These are phyloP conservation scores for Macrostomum lignano DNA, from an alignment of 1,140 invertebrate genomes.

Conservation along the genomic window DNA sequence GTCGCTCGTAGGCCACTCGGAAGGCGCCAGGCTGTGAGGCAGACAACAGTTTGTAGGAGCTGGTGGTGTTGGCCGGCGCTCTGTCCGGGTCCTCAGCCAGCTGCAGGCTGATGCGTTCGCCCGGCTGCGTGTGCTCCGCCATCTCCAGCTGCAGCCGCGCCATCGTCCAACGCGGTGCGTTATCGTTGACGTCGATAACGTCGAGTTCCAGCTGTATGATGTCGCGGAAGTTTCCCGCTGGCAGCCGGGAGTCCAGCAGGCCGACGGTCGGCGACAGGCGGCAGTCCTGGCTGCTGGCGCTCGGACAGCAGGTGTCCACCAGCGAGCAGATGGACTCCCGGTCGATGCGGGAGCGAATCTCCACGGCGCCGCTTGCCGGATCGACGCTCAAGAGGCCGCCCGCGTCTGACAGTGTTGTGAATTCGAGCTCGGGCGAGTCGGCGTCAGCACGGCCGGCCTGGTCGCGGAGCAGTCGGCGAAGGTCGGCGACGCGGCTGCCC, in stretches of 20 bases:
- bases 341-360: conserved; percentile 9
- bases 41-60: background rate
- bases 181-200: conserved; percentile 1
- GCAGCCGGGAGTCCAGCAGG: no score
- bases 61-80: background rate
- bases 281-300: conserved; percentile 8
- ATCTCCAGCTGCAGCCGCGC: background rate
- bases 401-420: no score
- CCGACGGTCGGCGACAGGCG: conserved; percentile 7
- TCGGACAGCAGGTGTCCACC: no score
- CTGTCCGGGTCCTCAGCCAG: background rate
- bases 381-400: no score
- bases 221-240: conserved; percentile 9
- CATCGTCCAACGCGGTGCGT: background rate
- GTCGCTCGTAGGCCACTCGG: background rate
- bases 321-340: conserved; percentile 13
- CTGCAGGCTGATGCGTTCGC: background rate
- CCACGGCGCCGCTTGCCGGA: no score
- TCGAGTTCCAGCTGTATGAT: background rate
- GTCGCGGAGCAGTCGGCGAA: no score
- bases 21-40: background rate
- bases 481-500: no score
- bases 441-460: no score
- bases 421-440: no score
- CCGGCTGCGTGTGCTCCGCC: background rate